These are phyloP conservation scores for Okamejei kenojei DNA, from an alignment of 2,797 vertebrate species.

Conservation along the genomic window DNA sequence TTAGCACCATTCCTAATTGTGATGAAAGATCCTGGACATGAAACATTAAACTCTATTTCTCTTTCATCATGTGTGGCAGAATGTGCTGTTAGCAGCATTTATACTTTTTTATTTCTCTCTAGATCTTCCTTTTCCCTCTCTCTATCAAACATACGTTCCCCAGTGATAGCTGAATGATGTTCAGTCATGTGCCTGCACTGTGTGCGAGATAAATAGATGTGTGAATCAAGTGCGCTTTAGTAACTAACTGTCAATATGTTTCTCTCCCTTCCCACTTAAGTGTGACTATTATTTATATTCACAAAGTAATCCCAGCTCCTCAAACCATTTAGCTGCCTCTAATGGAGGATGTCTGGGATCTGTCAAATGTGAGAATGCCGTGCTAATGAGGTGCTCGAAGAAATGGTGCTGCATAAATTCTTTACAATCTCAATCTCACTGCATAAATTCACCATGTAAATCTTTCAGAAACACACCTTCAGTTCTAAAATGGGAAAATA, in stretches of 20 bases:
- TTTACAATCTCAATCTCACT: too few species aligned
- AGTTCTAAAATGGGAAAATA: not conserved
- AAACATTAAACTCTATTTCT: too few species aligned
- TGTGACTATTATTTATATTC: not conserved
- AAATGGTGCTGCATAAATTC: not conserved
- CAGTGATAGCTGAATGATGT: not conserved
- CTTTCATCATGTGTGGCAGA: too few species aligned
- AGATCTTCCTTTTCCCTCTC: not conserved
- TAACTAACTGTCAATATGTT: not conserved
- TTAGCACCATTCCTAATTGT: not conserved
- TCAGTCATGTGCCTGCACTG: not conserved
- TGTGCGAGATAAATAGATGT: not conserved
- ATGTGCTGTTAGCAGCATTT: too few species aligned
- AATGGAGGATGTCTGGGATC: not conserved
- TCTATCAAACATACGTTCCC: not conserved
- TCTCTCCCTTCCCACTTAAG: not conserved
- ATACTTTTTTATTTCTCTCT: not conserved
- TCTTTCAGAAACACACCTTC: not conserved
- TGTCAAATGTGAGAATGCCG: not conserved
- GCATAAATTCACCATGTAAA: not conserved
- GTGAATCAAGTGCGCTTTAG: not conserved
- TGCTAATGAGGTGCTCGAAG: not conserved
- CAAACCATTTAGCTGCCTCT: not conserved
- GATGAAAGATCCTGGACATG: too few species aligned
- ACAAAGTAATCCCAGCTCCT: not conserved